Evolutionary conservation across 2,888 invertebrate species (phyloP).

Genomic region (Eulithis testata): DNA sequence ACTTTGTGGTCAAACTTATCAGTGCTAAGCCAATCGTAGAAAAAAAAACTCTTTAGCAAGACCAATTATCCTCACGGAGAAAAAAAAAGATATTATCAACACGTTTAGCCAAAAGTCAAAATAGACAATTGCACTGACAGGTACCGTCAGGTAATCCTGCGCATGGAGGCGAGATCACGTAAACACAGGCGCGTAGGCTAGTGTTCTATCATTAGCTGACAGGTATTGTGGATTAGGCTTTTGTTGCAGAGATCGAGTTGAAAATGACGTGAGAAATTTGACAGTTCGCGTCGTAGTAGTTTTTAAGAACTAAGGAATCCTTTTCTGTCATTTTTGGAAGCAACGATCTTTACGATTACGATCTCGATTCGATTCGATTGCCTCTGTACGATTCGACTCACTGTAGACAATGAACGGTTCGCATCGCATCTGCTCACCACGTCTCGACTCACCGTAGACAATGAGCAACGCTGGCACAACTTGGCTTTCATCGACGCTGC

Average conservation of each 20-base stretch:
- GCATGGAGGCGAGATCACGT: slow-evolving; percentile 57
- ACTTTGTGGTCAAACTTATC: slow-evolving; percentile 18
- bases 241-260: slow-evolving; percentile 64
- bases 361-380: too few relatives aligned
- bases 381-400: too few relatives aligned
- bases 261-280: slow-evolving; percentile 68
- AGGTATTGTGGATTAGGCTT: slow-evolving; percentile 23
- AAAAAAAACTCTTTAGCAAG: too few relatives aligned
- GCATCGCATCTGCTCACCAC: too few relatives aligned
- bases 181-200: slow-evolving; percentile 33
- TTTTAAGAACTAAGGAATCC: too few relatives aligned
- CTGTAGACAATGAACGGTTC: too few relatives aligned
- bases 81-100: slow-evolving; percentile 33
- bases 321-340: too few relatives aligned
- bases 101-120: slow-evolving; percentile 40
- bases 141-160: slow-evolving; percentile 35
- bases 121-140: slow-evolving; percentile 40
- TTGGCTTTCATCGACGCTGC: too few relatives aligned
- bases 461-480: too few relatives aligned
- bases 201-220: slow-evolving; percentile 29
- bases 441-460: too few relatives aligned
- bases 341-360: too few relatives aligned
- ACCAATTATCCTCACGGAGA: slow-evolving; percentile 16
- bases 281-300: slow-evolving; percentile 9
- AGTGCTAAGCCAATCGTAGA: slow-evolving; percentile 25